These are phyloP conservation scores for Melanotaenia pygmaea DNA, from an alignment of 2,797 vertebrate genomes.

Conservation along the genomic window DNA sequence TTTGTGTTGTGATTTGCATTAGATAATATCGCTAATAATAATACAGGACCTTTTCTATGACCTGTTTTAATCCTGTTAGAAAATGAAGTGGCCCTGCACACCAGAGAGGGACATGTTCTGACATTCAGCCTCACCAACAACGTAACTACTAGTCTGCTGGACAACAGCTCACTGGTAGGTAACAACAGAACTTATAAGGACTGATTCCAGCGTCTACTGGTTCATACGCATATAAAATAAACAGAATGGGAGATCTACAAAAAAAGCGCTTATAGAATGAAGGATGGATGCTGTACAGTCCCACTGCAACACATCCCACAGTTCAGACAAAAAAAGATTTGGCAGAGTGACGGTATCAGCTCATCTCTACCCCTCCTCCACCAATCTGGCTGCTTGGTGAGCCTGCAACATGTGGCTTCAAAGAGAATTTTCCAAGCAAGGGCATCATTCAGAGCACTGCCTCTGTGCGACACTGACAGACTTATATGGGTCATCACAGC, in stretches of 20 bases:
- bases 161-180: conserved; percentile 87
- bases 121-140: conserved; percentile 81
- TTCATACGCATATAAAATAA: conserved; percentile 46
- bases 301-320: conserved; percentile 41
- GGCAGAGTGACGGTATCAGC: conserved; percentile 57
- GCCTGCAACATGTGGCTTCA: conserved; percentile 71
- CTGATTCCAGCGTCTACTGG: conserved; percentile 48
- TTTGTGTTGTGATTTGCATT: too few relatives aligned
- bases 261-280: conserved; percentile 21
- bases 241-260: conserved; percentile 38
- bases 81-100: conserved; percentile 80
- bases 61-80: conserved; percentile 68
- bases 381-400: conserved; percentile 54
- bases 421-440: conserved; percentile 74
- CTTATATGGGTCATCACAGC: conserved; percentile 82
- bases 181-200: conserved; percentile 23
- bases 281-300: conserved; percentile 33
- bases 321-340: conserved; percentile 50
- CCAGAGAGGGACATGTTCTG: conserved; percentile 81
- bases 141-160: conserved; percentile 78
- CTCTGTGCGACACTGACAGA: conserved; percentile 73
- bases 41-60: conserved; percentile 8
- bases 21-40: conserved; percentile 2
- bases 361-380: conserved; percentile 23
- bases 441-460: conserved; percentile 69